These are phyloP conservation scores for Catocala nupta DNA, from an alignment of 2,888 invertebrate genomes.

Conservation along the genomic window DNA sequence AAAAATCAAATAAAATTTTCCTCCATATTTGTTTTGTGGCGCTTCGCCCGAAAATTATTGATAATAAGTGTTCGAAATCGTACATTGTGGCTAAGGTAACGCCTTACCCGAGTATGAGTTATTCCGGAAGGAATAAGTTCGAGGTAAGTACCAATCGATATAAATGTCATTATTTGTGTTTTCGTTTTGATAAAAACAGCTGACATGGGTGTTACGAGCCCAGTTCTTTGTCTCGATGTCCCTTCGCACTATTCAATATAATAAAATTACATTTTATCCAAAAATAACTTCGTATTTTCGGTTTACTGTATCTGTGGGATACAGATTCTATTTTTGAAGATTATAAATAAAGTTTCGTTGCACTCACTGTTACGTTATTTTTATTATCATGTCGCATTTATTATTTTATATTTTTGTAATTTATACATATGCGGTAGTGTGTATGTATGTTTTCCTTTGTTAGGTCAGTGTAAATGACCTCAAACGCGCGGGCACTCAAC, in stretches of 20 bases:
- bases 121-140: constrained; percentile 89
- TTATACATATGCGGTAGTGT: constrained; percentile 43
- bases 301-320: constrained; percentile 6
- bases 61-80: constrained; percentile 56
- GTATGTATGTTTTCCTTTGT: constrained; percentile 63
- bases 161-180: constrained; percentile 76
- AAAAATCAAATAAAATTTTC: constrained; percentile 66
- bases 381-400: constrained; percentile 44
- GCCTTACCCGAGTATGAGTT: constrained; percentile 87
- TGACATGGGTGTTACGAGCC: constrained; percentile 74
- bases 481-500: constrained; percentile 65
- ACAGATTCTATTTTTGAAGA: constrained; percentile 61
- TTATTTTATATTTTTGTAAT: constrained; percentile 44
- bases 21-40: constrained; percentile 71
- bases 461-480: constrained; percentile 69
- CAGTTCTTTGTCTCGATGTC: constrained; percentile 71
- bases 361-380: constrained; percentile 16
- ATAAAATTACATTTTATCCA: constrained; percentile 4
- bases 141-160: constrained; percentile 84
- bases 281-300: constrained; percentile 6
- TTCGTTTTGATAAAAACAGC: constrained; percentile 88
- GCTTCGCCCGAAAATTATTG: constrained; percentile 48
- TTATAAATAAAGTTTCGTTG: constrained; percentile 43
- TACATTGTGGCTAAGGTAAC: constrained; percentile 85
- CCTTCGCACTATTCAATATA: constrained; percentile 9